These are phyloP conservation scores for Melanotaenia boesemani DNA, from an alignment of 2,797 vertebrate genomes.

Conservation along the genomic window DNA sequence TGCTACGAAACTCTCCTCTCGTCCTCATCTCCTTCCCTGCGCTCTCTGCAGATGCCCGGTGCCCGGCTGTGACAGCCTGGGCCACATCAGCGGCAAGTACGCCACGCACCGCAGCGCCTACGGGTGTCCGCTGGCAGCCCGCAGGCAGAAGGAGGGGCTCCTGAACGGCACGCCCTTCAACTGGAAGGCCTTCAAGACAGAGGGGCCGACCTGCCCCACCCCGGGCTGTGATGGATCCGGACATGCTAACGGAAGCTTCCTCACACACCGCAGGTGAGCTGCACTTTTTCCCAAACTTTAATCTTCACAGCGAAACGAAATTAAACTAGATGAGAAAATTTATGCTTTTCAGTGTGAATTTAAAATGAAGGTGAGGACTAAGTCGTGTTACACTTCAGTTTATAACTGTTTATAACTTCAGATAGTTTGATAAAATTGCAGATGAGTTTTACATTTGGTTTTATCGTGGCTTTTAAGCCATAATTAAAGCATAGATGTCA, in stretches of 20 bases:
- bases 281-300: background rate
- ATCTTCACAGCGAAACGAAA: background rate
- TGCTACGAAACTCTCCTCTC: constrained; percentile 1
- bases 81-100: constrained; percentile 98
- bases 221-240: constrained; percentile 96
- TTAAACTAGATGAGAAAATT: too few relatives aligned
- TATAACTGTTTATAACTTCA: too few relatives aligned
- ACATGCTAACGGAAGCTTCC: constrained; percentile 97
- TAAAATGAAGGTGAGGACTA: too few relatives aligned
- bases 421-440: too few relatives aligned
- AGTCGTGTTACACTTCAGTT: too few relatives aligned
- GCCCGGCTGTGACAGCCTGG: constrained; percentile 95
- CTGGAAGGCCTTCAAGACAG: constrained; percentile 96
- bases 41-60: constrained; percentile 90
- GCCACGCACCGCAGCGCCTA: constrained; percentile 97
- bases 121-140: constrained; percentile 93
- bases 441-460: background rate
- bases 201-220: constrained; percentile 95
- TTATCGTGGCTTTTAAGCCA: background rate
- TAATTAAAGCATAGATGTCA: background rate
- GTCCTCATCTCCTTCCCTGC: constrained; percentile 5
- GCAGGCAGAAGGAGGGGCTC: constrained; percentile 95
- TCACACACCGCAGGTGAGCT: constrained; percentile 94
- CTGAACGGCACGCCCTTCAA: constrained; percentile 93
- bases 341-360: too few relatives aligned